Base-by-base conservation (phyloP, 1,140 invertebrate species). In the Panagrolaimus sp. region DNA sequence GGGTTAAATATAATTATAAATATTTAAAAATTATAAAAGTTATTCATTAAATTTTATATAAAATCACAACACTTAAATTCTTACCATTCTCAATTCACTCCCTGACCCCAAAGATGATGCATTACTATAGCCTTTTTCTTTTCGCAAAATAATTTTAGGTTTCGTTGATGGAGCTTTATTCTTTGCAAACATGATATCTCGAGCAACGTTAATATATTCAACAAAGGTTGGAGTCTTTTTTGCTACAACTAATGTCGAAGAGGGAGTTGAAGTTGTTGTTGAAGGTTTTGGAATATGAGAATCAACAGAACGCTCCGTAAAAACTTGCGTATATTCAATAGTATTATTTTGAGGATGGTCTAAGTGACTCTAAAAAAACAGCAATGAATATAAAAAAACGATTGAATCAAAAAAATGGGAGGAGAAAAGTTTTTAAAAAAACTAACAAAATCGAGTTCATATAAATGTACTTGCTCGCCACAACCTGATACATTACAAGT, bases 391-490 rank as follows among this genome's bases (percentile, higher is more conserved):
- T 58, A 28, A 58, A 26, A 52, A 55, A 55, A 55, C 8, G 26
- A 26, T 52, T 52, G 26, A 52, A 26, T 8, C 8, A 26, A 17
- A 52, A 52, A 52, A 52, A 52, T 8, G 4, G 48, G 26, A 52
- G 48, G 26, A 8, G 1, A 17, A 15, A 14, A 47, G 2, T 2
- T 2, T 52, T 52, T 52, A 17, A 17, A 26, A 26, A 52, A 52
- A 52, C 26, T 8, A 26, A 52, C 52, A 58, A 58, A 58, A 28
- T 21, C 52, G n/a, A 58, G 21, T 58, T 58, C 52, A 58, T 58
- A 58, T 28, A 58, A 58, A 58, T 58, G 52, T n/a, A 58, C 21
- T 28, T 58, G 21, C 17, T 58, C 52, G 1, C 15, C 10, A 14
- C 52, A 58, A 10, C 52, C 52, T 3, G 52, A 14, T 12, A 58